A percentile compares a stretch with the other conserved stretches of the same genome.
Conservation (phyloP, 2,797 vertebrate genomes). For the Aulostomus chinensis region DNA sequence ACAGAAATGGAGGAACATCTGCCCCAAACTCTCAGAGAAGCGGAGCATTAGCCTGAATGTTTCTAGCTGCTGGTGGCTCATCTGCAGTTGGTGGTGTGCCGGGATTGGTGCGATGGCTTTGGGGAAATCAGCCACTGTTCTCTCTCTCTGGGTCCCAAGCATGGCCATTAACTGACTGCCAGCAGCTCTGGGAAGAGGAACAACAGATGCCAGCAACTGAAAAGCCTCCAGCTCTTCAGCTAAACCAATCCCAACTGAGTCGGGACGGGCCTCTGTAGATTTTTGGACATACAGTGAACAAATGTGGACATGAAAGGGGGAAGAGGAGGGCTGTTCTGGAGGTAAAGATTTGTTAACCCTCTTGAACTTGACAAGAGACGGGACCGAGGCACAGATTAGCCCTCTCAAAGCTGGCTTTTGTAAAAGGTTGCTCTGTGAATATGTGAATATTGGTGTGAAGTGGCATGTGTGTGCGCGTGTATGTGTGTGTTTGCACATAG, state of each 20-base stretch:
- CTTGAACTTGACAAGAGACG: slow-evolving; percentile 83
- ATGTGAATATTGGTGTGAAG: slow-evolving; percentile 62
- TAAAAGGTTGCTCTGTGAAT: slow-evolving; percentile 77
- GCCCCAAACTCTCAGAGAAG: slow-evolving; percentile 80
- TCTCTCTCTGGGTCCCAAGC: slow-evolving; percentile 81
- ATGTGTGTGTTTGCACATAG: slow-evolving; percentile 24
- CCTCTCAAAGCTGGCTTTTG: slow-evolving; percentile 78
- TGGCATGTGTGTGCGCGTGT: slow-evolving; percentile 13
- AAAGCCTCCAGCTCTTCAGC: slow-evolving; percentile 84
- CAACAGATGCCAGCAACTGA: slow-evolving; percentile 84
- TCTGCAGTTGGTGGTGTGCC: slow-evolving; percentile 81
- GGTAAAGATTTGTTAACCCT: slow-evolving; percentile 85
- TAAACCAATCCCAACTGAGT: slow-evolving; percentile 83
- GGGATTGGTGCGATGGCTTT: slow-evolving; percentile 81
- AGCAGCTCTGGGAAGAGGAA: slow-evolving; percentile 83
- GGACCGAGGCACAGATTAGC: slow-evolving; percentile 79
- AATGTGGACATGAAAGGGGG: slow-evolving; percentile 84
- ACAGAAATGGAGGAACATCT: slow-evolving; percentile 77
- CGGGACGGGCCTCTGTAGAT: slow-evolving; percentile 82
- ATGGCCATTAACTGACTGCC: slow-evolving; percentile 84
- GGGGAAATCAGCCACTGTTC: slow-evolving; percentile 83
- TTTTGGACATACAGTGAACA: slow-evolving; percentile 84
- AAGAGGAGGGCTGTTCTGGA: slow-evolving; percentile 81
- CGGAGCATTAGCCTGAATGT: slow-evolving; percentile 80
- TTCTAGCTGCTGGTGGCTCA: slow-evolving; percentile 82